phyloP scores from a whole-genome alignment of 1,140 invertebrate species.

The Eriocheir sinensis region DNA sequence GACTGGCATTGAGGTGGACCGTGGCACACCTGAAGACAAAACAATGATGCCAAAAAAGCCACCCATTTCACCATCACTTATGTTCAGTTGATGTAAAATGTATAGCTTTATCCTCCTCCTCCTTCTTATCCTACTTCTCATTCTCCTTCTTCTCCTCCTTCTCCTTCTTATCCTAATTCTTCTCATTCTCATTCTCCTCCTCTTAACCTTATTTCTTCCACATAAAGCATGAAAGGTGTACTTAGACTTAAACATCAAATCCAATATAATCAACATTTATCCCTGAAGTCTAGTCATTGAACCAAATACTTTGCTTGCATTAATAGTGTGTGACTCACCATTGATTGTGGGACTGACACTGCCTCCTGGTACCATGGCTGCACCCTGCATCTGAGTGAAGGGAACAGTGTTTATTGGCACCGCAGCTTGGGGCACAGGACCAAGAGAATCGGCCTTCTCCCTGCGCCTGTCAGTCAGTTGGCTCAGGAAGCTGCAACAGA shows the following conservation, averaged over 20 bases:
- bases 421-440: conserved; percentile 79
- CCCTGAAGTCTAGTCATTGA: no score
- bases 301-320: background rate
- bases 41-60: background rate
- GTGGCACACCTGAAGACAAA: conserved; percentile 41
- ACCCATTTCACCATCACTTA: no score
- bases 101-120: no score
- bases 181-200: no score
- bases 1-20: conserved; percentile 62
- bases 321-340: conserved; percentile 39
- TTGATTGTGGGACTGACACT: conserved; percentile 68
- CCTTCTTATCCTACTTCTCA: no score
- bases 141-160: no score
- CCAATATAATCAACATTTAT: no score
- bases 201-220: no score
- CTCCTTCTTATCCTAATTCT: no score
- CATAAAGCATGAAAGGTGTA: no score
- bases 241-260: no score
- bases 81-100: no score
- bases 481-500: conserved; percentile 85
- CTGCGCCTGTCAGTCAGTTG: conserved; percentile 88
- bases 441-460: conserved; percentile 86
- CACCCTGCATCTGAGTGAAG: conserved; percentile 76
- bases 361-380: conserved; percentile 69
- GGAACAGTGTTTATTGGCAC: conserved; percentile 73